Evolutionary conservation across 1,140 invertebrate genomes (phyloP), one percentile per base, ranked within the genome.

Genomic region (Nephila pilipes): DNA sequence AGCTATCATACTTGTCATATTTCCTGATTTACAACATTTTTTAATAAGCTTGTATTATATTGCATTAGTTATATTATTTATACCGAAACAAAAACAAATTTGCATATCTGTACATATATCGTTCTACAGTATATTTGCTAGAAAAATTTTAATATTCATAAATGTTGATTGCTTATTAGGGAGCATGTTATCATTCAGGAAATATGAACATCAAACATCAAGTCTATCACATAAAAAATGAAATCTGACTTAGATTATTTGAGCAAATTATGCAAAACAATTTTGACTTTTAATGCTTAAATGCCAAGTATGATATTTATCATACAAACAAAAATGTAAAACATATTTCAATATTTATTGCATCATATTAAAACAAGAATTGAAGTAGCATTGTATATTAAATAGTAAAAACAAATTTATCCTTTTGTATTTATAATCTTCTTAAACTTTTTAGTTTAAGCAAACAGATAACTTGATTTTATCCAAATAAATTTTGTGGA

Each of bases 171-270:
- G 46, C 46, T 46, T 10, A 46, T 46, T 46, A 46, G 46, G 58
- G 22, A 22, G 32, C 69, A 75, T 75, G 69, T 75, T 75, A 18
- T 36, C 18, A 36, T 75, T 75, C 32, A 75, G 69, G 69, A 20
- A 75, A 32, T 75, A 75, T 75, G 29, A 36, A 75, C 29, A 75
- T 75, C 32, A 75, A n/a, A 65, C 63, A 65, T 29, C 63, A 29
- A 65, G 18, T 18, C 69, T 75, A 75, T 75, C 69, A 75, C 69
- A 75, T 36, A 32, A 32, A 16, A 75, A 75, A 75, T 75, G 25
- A 65, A 65, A 65, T 12, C 10, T 65, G 69, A 75, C 69, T 75
- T 75, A 75, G 69, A 75, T 75, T 36, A 32, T 75, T 75, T 75
- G 69, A 75, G 69, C 69, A 75, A 75, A 75, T 75, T 36, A 75